Evolutionary conservation across 2,888 invertebrate genomes (phyloP), one percentile per base, ranked within the genome.

Genomic region (Crematogaster levior): DNA sequence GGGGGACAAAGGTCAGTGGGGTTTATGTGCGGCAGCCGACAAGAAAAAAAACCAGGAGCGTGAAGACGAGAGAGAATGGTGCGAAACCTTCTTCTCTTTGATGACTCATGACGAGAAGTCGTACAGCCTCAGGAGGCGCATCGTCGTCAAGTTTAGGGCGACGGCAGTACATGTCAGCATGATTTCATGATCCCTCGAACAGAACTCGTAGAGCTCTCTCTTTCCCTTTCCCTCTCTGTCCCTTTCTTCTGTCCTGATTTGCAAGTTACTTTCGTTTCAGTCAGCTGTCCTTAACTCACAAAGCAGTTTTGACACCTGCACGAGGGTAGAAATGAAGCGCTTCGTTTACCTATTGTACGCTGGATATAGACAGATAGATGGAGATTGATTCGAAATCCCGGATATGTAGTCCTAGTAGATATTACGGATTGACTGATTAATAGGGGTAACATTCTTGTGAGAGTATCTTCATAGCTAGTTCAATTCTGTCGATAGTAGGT

Each of bases 111-210:
- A 37, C 56, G 79, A 58, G 34, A 74, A 82, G 72, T 72, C 68
- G 56, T 85, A 60, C 58, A 60, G 79, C 68, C 81, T 83, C 81
- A 24, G 30, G 83, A 70, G 83, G 66, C 85, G 72, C 80, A 77
- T 84, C 68, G 72, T 72, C 84, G 85, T 84, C 84, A 61, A 82
- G 82, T 84, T 82, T 82, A 79, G 12, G 43, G 40, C 66, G 79
- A 60, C 46, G 24, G 37, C 24, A 30, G 46, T 46, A 68, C 34
- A 65, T 75, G 81, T 81, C 84, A 75, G 65, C 65, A n/a, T 58
- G 66, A 56, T 75, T 86, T 85, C 80, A 84, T 74, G 80, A 84
- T 40, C 27, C n/a, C 27, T 75, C 21, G 21, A 30, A 73, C 43
- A 61, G 30, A 40, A 24, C 34, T 27, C 7, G 1, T 37, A 9